A percentile compares a stretch with the other conserved stretches of the same genome.
phyloP scores from a whole-genome alignment of 2,113 vertebrate genomes.

The Marmota monax region DNA sequence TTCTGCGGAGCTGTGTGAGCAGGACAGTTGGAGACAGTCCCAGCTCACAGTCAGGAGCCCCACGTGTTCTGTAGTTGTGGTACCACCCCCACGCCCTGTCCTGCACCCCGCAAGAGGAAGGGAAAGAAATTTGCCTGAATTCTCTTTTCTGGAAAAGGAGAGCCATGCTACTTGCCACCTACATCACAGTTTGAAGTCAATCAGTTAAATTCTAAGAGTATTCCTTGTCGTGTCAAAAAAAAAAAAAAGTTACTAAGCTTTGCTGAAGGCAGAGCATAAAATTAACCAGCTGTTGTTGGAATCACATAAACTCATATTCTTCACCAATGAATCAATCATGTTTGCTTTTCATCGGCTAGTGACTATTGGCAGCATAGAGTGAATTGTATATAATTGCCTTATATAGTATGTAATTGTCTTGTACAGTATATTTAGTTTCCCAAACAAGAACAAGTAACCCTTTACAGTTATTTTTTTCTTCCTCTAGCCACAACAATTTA shows the following conservation, averaged over 20 bases:
- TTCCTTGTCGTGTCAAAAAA: not conserved
- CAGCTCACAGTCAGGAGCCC: not conserved
- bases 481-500: not conserved
- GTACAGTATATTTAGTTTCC: not conserved
- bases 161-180: slow-evolving; percentile 26
- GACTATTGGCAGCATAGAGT: not conserved
- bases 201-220: not conserved
- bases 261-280: not conserved
- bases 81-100: not conserved
- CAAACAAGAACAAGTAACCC: slow-evolving; percentile 9
- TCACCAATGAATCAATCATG: not conserved
- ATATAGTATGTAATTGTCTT: not conserved
- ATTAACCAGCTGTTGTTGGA: not conserved
- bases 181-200: slow-evolving; percentile 27
- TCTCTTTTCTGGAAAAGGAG: slow-evolving; percentile 40
- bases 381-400: not conserved
- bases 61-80: not conserved
- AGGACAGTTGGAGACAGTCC: not conserved
- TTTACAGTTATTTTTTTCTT: slow-evolving; percentile 51
- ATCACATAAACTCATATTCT: not conserved
- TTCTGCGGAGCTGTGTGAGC: not conserved
- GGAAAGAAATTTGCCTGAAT: not conserved
- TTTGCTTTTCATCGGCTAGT: not conserved
- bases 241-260: not conserved
- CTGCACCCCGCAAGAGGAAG: not conserved